Evolutionary conservation across 2,113 vertebrate species (phyloP).

Genomic region (Carassius auratus): DNA sequence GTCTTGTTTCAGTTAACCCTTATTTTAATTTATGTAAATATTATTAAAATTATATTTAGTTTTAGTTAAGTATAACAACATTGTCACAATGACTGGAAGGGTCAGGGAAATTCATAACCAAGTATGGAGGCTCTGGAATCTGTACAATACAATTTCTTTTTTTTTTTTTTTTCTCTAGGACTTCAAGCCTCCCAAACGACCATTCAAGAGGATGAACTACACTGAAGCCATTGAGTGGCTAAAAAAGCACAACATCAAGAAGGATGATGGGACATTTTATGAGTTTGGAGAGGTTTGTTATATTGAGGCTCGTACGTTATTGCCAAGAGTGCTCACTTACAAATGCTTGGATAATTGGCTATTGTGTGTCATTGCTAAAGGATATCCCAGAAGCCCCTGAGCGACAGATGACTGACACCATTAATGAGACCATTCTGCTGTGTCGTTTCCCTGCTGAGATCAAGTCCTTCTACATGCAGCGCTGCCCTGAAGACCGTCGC

Average conservation of each 20-base stretch:
- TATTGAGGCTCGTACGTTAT: too few relatives aligned
- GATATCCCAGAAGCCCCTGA: slow-evolving; percentile 97
- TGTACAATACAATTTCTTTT: too few relatives aligned
- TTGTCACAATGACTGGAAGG: too few relatives aligned
- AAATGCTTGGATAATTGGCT: not conserved
- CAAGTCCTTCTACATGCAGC: slow-evolving; percentile 99
- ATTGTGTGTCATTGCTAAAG: slow-evolving; percentile 63
- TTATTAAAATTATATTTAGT: too few relatives aligned
- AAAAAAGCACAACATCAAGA: slow-evolving; percentile 86
- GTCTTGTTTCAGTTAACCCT: too few relatives aligned
- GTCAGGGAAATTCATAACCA: too few relatives aligned
- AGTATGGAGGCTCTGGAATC: too few relatives aligned
- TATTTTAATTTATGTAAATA: too few relatives aligned
- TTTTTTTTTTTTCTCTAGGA: slow-evolving; percentile 59
- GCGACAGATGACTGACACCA: slow-evolving; percentile 92
- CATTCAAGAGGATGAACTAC: slow-evolving; percentile 94
- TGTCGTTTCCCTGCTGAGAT: slow-evolving; percentile 94
- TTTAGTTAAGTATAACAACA: too few relatives aligned
- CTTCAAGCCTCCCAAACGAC: slow-evolving; percentile 88
- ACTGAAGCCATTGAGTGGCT: slow-evolving; percentile 90
- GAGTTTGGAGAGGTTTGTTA: slow-evolving; percentile 91
- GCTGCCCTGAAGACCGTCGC: slow-evolving; percentile 84
- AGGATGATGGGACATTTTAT: slow-evolving; percentile 91
- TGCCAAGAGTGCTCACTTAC: not conserved
- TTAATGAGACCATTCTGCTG: slow-evolving; percentile 93